Base-by-base conservation (phyloP, 1,140 invertebrate species). In the Hycleus phaleratus region DNA sequence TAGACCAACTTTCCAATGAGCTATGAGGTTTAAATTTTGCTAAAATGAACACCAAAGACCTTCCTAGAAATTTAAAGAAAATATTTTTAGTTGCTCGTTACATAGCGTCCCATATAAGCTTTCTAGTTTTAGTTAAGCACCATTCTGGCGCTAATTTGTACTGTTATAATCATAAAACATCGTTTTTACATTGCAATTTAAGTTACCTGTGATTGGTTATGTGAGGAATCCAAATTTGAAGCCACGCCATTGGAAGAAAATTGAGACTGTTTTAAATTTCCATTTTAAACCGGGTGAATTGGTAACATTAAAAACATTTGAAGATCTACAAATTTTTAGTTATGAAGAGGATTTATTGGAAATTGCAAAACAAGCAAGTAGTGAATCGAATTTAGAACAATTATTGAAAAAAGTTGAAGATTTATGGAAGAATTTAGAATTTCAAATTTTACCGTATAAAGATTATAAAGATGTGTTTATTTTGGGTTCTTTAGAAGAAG, bases 391-490 rank as follows among this genome's bases (percentile, higher is more conserved):
- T 11, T 76, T 94, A 2, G 91, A 94, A 73, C 71, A 74, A 2
- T 79, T 93, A 64, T 71, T 94, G 1, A 88, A 86, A 64, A 91
- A 86, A 76, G 86, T 85, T 64, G 89, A 92, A 74, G 84, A 85
- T 58, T 80, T 84, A 3, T 95, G 91, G 91, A 85, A 87, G 56
- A 72, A 77, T 2, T 76, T 91, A 12, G 88, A 93, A 68, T 88
- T 93, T 66, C 77, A 81, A 1, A 80, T 93, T 10, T 68, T 92
- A 0, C 75, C 83, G 1, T 85, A 93, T 71, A 85, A 88, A 63
- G 90, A 94, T 60, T 75, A 82, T 0, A 87, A 88, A 58, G 90
- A 94, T 70, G 83, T 91, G 0, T 93, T 79, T 65, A 86, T 94
- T 26, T 71, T 95, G 44, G 91, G 88, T 1, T 83, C 85, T 0